These are phyloP conservation scores for Channa striata DNA, from an alignment of 2,797 vertebrate species.

Conservation along the genomic window DNA sequence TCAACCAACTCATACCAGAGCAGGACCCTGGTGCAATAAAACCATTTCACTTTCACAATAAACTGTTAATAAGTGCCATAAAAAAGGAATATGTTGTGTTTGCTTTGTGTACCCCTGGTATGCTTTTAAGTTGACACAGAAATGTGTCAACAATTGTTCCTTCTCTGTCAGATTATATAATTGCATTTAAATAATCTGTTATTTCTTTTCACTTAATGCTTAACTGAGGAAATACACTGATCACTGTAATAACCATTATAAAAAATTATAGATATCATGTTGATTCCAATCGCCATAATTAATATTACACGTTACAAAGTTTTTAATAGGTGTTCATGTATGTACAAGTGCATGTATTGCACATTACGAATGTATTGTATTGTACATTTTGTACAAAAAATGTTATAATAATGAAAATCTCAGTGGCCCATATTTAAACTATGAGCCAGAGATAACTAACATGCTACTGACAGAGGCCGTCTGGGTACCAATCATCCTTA, in stretches of 20 bases:
- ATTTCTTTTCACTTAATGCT: conserved; percentile 11
- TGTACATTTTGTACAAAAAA: background rate
- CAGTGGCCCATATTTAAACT: background rate
- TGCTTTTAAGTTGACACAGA: conserved; percentile 37
- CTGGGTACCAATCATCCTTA: conserved; percentile 18
- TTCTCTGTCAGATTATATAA: conserved; percentile 40
- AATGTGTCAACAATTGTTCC: background rate
- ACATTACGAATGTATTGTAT: too few relatives aligned
- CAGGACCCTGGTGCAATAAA: background rate
- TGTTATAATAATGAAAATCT: background rate
- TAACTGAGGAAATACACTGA: conserved; percentile 15
- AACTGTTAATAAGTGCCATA: conserved; percentile 31
- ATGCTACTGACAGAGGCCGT: conserved; percentile 14
- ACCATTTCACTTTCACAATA: background rate
- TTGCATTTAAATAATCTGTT: conserved; percentile 55
- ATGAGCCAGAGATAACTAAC: conserved; percentile 10
- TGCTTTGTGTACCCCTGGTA: conserved; percentile 34
- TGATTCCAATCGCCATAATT: conserved; percentile 19
- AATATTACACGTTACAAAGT: background rate
- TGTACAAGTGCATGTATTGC: background rate
- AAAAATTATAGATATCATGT: background rate
- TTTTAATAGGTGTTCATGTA: background rate
- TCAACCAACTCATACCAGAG: conserved; percentile 29
- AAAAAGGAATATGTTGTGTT: conserved; percentile 7
- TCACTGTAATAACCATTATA: conserved; percentile 27